Percentiles rank a stretch among this genome's conserved stretches.
Evolutionary conservation across 2,113 vertebrate species (phyloP).

Genomic region (Cheirogaleus medius): DNA sequence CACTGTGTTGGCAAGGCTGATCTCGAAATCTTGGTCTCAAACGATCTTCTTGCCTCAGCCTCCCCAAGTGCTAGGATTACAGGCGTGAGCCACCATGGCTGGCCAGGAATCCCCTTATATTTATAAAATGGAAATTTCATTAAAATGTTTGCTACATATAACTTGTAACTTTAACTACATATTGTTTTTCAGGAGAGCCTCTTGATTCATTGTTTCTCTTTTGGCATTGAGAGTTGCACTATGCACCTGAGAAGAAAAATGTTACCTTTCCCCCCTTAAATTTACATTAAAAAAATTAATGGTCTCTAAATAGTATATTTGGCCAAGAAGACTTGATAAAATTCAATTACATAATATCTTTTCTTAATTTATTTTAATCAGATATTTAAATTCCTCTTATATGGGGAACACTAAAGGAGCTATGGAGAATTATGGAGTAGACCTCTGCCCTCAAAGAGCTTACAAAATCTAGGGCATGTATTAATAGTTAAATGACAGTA

Average conservation of each 20-base stretch:
- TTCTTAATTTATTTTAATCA: neutral
- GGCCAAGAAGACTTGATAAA: neutral
- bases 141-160: neutral
- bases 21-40: too few species aligned
- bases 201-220: constrained; percentile 3
- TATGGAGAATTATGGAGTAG: neutral
- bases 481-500: neutral
- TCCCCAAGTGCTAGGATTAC: too few species aligned
- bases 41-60: too few species aligned
- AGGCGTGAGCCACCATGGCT: too few species aligned
- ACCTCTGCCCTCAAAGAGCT: neutral
- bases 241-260: neutral
- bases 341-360: neutral
- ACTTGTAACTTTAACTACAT: neutral
- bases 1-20: too few species aligned
- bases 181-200: neutral
- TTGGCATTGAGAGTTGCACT: neutral
- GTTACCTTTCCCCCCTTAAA: neutral
- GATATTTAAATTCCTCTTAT: neutral
- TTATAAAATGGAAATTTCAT: constrained; percentile 43
- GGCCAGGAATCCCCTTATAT: neutral
- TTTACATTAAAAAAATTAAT: neutral
- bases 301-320: neutral
- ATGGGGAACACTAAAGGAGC: neutral
- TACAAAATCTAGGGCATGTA: neutral